Percentiles rank a stretch among this genome's conserved stretches.
Evolutionary conservation across 1,140 invertebrate genomes (phyloP).

Genomic region (Ips typographus): DNA sequence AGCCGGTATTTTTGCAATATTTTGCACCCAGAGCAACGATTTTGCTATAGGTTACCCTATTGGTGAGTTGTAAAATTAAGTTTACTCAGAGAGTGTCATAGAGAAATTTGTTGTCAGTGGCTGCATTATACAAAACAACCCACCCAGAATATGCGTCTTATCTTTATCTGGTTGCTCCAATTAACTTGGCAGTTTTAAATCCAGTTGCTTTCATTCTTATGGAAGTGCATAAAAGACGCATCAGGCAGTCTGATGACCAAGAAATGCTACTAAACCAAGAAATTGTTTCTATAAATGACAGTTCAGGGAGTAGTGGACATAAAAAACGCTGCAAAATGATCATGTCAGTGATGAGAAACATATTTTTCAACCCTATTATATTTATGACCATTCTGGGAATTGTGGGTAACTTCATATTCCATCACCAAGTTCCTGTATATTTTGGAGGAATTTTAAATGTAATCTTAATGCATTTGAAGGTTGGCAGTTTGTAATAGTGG

Average conservation of each 20-base stretch:
- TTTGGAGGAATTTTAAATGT: conserved; percentile 76
- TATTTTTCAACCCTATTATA: conserved; percentile 86
- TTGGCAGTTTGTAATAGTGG: background rate
- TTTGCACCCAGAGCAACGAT: conserved; percentile 96
- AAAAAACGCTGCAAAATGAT: conserved; percentile 49
- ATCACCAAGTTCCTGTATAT: conserved; percentile 72
- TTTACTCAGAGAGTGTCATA: background rate
- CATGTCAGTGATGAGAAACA: conserved; percentile 62
- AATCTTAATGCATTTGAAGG: conserved; percentile 40
- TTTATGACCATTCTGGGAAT: conserved; percentile 93
- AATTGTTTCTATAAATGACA: conserved; percentile 16
- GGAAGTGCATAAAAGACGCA: conserved; percentile 74
- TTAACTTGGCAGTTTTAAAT: conserved; percentile 90
- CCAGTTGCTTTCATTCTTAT: conserved; percentile 89
- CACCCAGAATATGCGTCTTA: conserved; percentile 91
- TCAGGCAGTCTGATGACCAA: conserved; percentile 16
- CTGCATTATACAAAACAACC: conserved; percentile 70
- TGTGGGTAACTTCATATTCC: conserved; percentile 80
- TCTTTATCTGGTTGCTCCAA: conserved; percentile 91
- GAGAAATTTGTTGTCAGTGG: conserved; percentile 59
- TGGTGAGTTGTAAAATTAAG: conserved; percentile 61
- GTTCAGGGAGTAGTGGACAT: background rate
- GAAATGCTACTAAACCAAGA: conserved; percentile 23
- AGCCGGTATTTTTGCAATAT: conserved; percentile 91
- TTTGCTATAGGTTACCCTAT: conserved; percentile 97